Evolutionary conservation across 2,888 invertebrate species (phyloP).

Genomic region (Rosalia funebris): DNA sequence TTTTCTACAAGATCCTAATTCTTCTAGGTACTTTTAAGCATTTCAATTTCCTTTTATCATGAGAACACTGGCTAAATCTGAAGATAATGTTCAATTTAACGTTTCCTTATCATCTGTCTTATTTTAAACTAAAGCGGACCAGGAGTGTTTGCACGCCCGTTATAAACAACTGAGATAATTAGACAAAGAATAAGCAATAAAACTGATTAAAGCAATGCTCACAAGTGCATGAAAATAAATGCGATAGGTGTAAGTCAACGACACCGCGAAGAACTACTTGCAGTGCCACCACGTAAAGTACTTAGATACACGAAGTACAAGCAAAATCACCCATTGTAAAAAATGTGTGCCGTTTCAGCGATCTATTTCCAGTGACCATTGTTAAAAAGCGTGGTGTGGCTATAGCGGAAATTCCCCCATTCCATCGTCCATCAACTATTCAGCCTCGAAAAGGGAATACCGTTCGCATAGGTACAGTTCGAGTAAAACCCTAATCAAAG

Average conservation of each 20-base stretch:
- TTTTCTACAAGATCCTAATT: too few species aligned
- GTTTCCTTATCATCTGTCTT: too few species aligned
- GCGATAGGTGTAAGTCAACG: constrained; percentile 29
- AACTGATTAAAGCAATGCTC: not conserved
- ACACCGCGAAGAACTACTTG: constrained; percentile 32
- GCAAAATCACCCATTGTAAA: constrained; percentile 9
- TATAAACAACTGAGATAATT: too few species aligned
- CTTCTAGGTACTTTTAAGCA: too few species aligned
- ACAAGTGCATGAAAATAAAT: constrained; percentile 12
- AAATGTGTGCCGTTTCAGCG: constrained; percentile 23
- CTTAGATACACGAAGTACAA: constrained; percentile 9
- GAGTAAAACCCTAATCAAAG: constrained; percentile 6
- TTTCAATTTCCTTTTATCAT: too few species aligned
- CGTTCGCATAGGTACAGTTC: not conserved
- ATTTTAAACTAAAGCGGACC: too few species aligned
- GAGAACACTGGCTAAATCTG: too few species aligned
- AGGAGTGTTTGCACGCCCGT: too few species aligned
- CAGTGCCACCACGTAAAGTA: constrained; percentile 10
- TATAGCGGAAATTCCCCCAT: constrained; percentile 35
- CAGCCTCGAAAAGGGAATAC: not conserved
- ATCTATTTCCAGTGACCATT: constrained; percentile 37
- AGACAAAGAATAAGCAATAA: too few species aligned
- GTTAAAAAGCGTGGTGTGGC: constrained; percentile 34
- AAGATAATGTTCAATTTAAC: too few species aligned
- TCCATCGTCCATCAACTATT: constrained; percentile 2